A percentile compares a stretch with the other conserved stretches of the same genome.
phyloP scores from a whole-genome alignment of 2,797 vertebrate species.

The Cirrhinus mrigala region DNA sequence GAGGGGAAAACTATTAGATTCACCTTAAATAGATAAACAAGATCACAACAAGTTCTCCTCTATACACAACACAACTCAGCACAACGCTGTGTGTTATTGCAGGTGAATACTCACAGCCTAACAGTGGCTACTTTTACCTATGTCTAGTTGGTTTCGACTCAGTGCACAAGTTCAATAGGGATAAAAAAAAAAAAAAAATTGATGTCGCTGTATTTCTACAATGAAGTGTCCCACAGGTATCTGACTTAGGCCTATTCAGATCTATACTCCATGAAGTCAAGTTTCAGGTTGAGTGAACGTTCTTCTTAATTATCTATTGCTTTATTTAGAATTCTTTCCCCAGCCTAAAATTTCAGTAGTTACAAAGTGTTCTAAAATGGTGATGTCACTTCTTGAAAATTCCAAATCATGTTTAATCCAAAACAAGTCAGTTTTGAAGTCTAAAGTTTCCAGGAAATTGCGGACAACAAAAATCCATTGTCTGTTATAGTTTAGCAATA shows the following conservation, averaged over 20 bases:
- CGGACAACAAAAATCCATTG: neutral
- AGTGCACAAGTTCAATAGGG: constrained; percentile 55
- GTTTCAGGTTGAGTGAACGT: constrained; percentile 17
- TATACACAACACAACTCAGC: constrained; percentile 56
- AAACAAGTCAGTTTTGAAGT: neutral
- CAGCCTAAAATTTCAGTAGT: constrained; percentile 52
- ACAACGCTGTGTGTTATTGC: constrained; percentile 61
- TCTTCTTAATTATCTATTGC: constrained; percentile 47
- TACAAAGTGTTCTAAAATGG: constrained; percentile 41
- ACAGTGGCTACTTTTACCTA: constrained; percentile 55
- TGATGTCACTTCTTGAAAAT: neutral
- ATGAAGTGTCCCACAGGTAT: constrained; percentile 11
- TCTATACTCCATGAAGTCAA: constrained; percentile 37
- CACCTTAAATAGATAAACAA: constrained; percentile 50
- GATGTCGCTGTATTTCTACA: constrained; percentile 24
- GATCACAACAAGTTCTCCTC: constrained; percentile 53
- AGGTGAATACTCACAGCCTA: constrained; percentile 50
- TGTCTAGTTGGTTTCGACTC: constrained; percentile 53
- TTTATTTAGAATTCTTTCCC: constrained; percentile 24
- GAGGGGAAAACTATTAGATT: constrained; percentile 34
- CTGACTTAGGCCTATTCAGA: neutral
- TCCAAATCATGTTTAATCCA: neutral
- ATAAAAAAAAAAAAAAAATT: constrained; percentile 45
- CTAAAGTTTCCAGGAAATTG: neutral
- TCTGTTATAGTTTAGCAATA: neutral